Evolutionary conservation across 92 coral and sea anemone genomes (phyloP), one percentile per base, ranked within the genome.

Genomic region (Paragorgia papillata): DNA sequence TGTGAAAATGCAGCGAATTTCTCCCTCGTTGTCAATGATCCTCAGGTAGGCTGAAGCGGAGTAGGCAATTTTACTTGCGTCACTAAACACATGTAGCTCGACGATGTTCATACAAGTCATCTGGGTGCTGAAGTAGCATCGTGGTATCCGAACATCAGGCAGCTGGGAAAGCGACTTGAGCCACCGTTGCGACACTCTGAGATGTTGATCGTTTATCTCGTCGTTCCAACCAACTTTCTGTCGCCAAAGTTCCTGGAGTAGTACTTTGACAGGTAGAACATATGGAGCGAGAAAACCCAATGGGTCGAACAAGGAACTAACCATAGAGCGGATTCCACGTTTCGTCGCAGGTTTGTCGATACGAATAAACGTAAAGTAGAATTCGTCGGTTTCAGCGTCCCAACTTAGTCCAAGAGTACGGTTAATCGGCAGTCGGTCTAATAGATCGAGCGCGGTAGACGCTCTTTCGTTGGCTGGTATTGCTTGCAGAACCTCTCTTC

Each of bases 311-410:
- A 84, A 56, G 25, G 88, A 79, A 40, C 84, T 79, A 21, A 79
- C 76, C 0, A 60, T 54, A 46, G 85, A 79, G 33, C 79, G 88
- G 30, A 84, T 69, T 19, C 84, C 84, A 30, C 88, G 70, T 62
- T 85, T 85, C 30, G 85, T 85, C 37, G 76, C 24, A 8, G 88
- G 88, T 59, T 84, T 79, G 68, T 62, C 29, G 59, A 83, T 68
- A 14, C 22, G 2, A 19, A 78, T 68, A 28, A 74, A 57, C n/a
- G 73, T 29, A 25, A 84, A 78, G 22, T 75, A 69, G 49, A 84
- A 70, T 19, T 56, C 57, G 25, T 84, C 80, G 5, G 57, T 69
- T 68, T 84, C 80, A 3, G 88, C 85, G 54, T 85, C 85, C 88
- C 85, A 85, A 34, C 69, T 46, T 9, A 69, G 46, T 0, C 88